phyloP scores from a whole-genome alignment of 2,113 vertebrate species.

The Otis tarda region DNA sequence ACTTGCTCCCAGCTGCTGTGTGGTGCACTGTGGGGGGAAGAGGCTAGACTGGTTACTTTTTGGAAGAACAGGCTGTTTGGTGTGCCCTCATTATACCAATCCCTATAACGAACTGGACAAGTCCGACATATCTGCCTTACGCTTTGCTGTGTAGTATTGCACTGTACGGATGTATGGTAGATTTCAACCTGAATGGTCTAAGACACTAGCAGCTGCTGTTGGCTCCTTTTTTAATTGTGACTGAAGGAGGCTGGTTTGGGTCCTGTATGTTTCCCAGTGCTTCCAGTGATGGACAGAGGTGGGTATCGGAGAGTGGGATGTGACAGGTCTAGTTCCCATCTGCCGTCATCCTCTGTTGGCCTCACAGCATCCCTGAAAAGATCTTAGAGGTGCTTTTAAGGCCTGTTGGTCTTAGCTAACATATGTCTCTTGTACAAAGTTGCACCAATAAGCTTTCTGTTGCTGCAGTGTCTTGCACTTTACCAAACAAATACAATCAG shows the following conservation, averaged over 20 bases:
- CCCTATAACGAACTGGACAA: not conserved
- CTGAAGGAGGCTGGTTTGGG: not conserved
- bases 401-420: not conserved
- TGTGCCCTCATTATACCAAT: not conserved
- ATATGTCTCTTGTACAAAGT: accelerated
- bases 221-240: not conserved
- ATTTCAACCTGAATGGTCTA: not conserved
- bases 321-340: not conserved
- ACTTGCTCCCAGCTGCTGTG: accelerated
- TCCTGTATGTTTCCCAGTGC: not conserved
- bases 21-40: not conserved
- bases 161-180: not conserved
- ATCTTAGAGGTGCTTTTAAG: not conserved
- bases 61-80: not conserved
- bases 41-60: not conserved
- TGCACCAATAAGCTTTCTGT: not conserved
- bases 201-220: not conserved
- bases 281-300: not conserved
- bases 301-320: not conserved
- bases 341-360: not conserved
- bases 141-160: not conserved
- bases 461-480: conserved; percentile 1
- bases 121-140: not conserved
- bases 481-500: not conserved
- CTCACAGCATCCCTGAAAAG: not conserved